These are phyloP conservation scores for Drepana falcataria DNA, from an alignment of 2,888 invertebrate genomes.

Conservation along the genomic window DNA sequence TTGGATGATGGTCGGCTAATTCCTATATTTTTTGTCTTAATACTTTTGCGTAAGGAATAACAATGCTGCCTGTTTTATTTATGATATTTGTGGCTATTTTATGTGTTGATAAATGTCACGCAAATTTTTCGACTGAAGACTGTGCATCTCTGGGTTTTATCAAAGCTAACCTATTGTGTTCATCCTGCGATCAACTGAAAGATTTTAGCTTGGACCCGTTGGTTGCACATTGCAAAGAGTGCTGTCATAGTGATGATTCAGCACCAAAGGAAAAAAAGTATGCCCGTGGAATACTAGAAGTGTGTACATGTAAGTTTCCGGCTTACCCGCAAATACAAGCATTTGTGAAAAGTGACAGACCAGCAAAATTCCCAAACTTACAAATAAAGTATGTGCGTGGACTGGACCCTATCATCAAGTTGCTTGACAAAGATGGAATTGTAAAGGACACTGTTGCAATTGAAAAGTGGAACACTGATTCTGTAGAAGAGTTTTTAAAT, in stretches of 20 bases:
- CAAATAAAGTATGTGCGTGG: conserved; percentile 96
- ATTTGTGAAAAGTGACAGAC: conserved; percentile 95
- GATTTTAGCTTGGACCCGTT: conserved; percentile 85
- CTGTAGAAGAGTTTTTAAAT: conserved; percentile 96
- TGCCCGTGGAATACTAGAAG: conserved; percentile 94
- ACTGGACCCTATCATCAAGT: conserved; percentile 94
- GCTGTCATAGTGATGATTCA: conserved; percentile 87
- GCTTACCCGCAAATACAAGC: conserved; percentile 99
- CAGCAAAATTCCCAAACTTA: conserved; percentile 93
- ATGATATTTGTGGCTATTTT: conserved; percentile 16
- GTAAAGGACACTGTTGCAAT: conserved; percentile 94
- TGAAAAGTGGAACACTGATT: conserved; percentile 99
- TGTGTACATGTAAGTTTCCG: conserved; percentile 98
- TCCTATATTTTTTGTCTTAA: conserved; percentile 1
- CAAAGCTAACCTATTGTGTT: conserved; percentile 90
- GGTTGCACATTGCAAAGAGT: conserved; percentile 85
- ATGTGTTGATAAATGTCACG: conserved; percentile 24
- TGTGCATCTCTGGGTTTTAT: conserved; percentile 92
- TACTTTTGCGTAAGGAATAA: neutral
- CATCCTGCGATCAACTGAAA: conserved; percentile 90
- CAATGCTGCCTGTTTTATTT: conserved; percentile 8
- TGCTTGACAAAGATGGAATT: conserved; percentile 90
- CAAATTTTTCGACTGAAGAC: conserved; percentile 87
- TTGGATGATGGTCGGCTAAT: neutral
- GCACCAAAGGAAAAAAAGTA: conserved; percentile 85